Evolutionary conservation across 2,113 vertebrate species (phyloP).

Genomic region (Naja naja): DNA sequence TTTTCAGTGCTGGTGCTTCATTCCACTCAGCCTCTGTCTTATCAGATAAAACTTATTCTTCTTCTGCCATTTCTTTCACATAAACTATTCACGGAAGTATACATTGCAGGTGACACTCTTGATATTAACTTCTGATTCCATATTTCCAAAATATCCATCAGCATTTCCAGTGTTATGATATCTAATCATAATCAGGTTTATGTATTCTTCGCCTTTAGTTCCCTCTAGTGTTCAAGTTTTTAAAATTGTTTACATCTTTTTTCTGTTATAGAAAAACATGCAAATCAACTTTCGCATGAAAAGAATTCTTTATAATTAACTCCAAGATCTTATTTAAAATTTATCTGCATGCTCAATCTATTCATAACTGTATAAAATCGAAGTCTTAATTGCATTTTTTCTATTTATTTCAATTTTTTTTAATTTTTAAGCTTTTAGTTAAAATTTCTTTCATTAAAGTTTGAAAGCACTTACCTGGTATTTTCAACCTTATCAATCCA

Average conservation of each 20-base stretch:
- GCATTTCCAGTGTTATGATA: neutral
- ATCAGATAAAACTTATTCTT: neutral
- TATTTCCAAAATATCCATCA: neutral
- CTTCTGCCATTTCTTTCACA: neutral
- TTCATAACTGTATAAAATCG: neutral
- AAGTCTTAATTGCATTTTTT: neutral
- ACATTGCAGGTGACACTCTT: neutral
- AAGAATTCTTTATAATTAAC: neutral
- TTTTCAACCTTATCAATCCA: neutral
- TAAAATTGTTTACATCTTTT: neutral
- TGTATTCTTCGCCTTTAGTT: neutral
- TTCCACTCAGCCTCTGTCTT: neutral
- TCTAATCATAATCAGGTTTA: neutral
- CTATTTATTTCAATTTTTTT: neutral
- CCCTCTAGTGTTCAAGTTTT: neutral
- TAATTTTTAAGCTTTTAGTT: neutral
- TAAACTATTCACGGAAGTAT: neutral
- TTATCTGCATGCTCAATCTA: neutral
- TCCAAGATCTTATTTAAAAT: neutral
- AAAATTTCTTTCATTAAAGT: neutral
- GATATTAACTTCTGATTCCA: neutral
- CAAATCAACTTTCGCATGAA: neutral
- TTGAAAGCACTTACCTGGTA: neutral
- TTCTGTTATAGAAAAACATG: neutral
- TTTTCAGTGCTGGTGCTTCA: neutral